Percentiles rank a stretch among this genome's conserved stretches.
Conservation (phyloP, 2,113 vertebrate genomes). For the Gallinago paraguaiae region DNA sequence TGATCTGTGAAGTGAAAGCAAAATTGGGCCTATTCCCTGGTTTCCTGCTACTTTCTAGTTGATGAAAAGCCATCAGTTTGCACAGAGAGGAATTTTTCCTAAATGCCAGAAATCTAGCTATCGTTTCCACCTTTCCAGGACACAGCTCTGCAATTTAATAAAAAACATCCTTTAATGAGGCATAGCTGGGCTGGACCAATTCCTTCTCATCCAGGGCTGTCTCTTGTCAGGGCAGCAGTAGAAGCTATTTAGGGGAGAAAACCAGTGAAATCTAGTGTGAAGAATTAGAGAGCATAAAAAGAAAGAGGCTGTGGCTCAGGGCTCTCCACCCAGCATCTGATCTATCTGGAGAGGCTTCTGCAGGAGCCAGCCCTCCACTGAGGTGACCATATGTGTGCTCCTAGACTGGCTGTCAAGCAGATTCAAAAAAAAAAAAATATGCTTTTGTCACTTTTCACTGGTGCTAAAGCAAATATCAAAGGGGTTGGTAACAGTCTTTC, state of each 20-base stretch:
- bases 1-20: not conserved
- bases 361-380: not conserved
- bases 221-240: not conserved
- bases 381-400: not conserved
- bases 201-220: not conserved
- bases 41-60: not conserved
- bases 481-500: not conserved
- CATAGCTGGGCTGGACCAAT: not conserved
- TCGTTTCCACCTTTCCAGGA: not conserved
- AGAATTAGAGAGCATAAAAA: not conserved
- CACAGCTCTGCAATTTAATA: not conserved
- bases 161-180: not conserved
- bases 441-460: slow-evolving; percentile 19
- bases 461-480: slow-evolving; percentile 12
- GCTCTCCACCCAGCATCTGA: not conserved
- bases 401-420: not conserved
- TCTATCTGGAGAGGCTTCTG: not conserved
- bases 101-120: not conserved
- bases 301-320: not conserved
- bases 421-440: not conserved
- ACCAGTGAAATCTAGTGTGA: not conserved
- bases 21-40: not conserved
- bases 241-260: not conserved
- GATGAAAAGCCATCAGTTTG: not conserved
- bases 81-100: not conserved